A percentile compares a stretch with the other conserved stretches of the same genome.
Conservation (phyloP, 2,113 vertebrate species). For the Pedetes capensis region DNA sequence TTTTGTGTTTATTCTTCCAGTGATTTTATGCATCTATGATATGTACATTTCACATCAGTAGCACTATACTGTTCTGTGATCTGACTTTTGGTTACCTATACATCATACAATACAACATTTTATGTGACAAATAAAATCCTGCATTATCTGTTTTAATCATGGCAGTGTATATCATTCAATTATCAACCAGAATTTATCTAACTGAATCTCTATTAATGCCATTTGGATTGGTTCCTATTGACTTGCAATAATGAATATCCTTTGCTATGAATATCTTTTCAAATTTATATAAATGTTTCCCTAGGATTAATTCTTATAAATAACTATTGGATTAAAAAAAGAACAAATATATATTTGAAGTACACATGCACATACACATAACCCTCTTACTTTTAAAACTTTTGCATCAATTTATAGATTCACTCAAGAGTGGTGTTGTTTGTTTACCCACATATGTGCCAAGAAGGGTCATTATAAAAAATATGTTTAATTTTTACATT, state of each 20-base stretch:
- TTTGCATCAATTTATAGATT: neutral
- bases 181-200: neutral
- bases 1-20: neutral
- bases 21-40: neutral
- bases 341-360: neutral
- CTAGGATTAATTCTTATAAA: neutral
- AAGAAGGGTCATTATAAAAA: neutral
- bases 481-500: neutral
- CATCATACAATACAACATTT: neutral
- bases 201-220: neutral
- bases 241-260: neutral
- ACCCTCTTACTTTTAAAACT: neutral
- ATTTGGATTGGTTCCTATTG: neutral
- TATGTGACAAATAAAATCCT: neutral
- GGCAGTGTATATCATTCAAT: neutral
- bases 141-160: neutral
- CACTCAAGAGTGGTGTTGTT: neutral
- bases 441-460: neutral
- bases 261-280: neutral
- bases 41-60: neutral
- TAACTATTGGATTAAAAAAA: neutral
- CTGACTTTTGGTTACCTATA: neutral
- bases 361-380: neutral
- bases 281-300: neutral
- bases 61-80: neutral